Percentiles rank a stretch among this genome's conserved stretches.
phyloP scores from a whole-genome alignment of 2,888 invertebrate genomes.

The Aquatica leii region DNA sequence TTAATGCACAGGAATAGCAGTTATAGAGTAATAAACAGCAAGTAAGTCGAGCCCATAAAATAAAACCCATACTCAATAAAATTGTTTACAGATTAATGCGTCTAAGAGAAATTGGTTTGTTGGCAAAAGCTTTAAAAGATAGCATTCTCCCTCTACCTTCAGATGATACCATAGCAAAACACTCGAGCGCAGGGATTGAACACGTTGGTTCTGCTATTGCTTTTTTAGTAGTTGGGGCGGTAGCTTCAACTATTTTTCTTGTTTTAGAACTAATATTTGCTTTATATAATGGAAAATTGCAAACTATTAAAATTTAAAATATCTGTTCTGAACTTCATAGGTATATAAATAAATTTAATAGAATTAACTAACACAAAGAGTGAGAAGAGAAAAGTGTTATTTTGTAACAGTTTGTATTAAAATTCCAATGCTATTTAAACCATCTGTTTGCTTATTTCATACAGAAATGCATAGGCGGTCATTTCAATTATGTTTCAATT shows the following conservation, averaged over 20 bases:
- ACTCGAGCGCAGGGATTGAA: constrained; percentile 52
- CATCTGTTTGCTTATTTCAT: no score
- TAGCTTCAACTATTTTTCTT: constrained; percentile 44
- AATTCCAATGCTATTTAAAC: no score
- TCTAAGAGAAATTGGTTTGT: constrained; percentile 34
- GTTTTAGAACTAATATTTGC: constrained; percentile 44
- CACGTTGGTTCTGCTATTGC: constrained; percentile 52
- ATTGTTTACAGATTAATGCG: constrained; percentile 14
- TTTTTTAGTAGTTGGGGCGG: constrained; percentile 45
- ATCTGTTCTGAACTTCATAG: no score
- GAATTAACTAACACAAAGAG: no score
- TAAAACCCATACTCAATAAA: not conserved
- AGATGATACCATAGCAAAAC: constrained; percentile 41
- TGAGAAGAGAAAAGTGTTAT: no score
- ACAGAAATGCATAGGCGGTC: no score
- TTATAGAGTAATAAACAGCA: constrained; percentile 43
- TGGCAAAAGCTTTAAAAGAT: constrained; percentile 25
- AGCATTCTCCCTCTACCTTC: constrained; percentile 27
- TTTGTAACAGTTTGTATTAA: no score
- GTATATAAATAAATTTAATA: no score
- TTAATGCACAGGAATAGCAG: constrained; percentile 36
- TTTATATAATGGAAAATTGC: constrained; percentile 37
- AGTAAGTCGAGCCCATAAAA: constrained; percentile 34
- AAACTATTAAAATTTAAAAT: constrained; percentile 16
- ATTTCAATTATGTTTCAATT: no score